Evolutionary conservation across 2,888 invertebrate genomes (phyloP).

Genomic region (Agrotis ipsilon): DNA sequence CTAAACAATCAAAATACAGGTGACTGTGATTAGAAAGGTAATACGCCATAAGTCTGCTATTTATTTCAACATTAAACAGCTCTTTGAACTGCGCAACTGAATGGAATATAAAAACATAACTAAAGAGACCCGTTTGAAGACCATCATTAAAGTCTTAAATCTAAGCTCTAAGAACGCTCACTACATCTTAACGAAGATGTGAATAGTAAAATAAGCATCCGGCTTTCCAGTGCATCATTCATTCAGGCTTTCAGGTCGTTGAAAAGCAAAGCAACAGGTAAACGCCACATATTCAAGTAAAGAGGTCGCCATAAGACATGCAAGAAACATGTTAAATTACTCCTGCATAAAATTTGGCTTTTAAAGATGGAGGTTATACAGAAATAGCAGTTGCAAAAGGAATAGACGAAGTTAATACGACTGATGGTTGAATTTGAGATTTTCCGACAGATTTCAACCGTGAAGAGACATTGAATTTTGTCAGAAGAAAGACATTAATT

Average conservation of each 20-base stretch:
- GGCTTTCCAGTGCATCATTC: slow-evolving; percentile 36
- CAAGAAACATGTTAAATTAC: slow-evolving; percentile 24
- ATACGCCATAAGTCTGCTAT: not conserved
- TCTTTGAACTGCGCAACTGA: not conserved
- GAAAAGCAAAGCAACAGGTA: slow-evolving; percentile 47
- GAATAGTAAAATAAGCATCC: slow-evolving; percentile 42
- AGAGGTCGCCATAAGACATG: slow-evolving; percentile 35
- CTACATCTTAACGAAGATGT: slow-evolving; percentile 26
- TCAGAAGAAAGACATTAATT: too few relatives aligned
- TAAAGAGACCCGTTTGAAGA: not conserved
- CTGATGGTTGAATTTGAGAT: not conserved
- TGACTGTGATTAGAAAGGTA: not conserved
- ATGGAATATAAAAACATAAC: not conserved
- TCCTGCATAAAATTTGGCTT: slow-evolving; percentile 5
- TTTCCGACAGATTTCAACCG: not conserved
- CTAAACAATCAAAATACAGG: not conserved
- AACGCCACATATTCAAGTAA: slow-evolving; percentile 34
- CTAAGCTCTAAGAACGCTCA: slow-evolving; percentile 14
- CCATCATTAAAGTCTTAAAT: slow-evolving; percentile 19
- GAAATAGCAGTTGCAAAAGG: not conserved
- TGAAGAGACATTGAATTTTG: not conserved
- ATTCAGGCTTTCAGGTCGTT: slow-evolving; percentile 30
- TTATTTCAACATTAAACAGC: too few relatives aligned
- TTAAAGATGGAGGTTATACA: not conserved
- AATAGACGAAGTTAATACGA: not conserved